A percentile compares a stretch with the other conserved stretches of the same genome.
phyloP scores from a whole-genome alignment of 2,797 vertebrate species.

The Chaetophractus vellerosus region DNA sequence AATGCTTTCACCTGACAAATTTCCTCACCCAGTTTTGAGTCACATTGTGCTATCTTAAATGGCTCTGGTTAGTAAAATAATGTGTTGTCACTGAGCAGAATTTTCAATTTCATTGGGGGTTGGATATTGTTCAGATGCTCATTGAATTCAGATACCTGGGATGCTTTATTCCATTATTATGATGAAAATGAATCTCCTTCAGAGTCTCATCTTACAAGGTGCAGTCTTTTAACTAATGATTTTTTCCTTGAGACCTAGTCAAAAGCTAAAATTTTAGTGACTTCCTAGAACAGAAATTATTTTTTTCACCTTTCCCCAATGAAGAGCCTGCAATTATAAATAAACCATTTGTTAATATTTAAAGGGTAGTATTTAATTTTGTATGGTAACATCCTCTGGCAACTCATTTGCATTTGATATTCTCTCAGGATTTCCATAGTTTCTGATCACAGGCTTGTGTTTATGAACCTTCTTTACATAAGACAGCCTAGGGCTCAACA shows the following conservation, averaged over 20 bases:
- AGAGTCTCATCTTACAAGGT: slow-evolving; percentile 4
- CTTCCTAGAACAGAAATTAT: slow-evolving; percentile 16
- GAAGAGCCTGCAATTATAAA: slow-evolving; percentile 43
- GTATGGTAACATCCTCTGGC: slow-evolving; percentile 3
- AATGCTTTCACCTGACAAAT: slow-evolving; percentile 44
- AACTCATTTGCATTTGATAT: slow-evolving; percentile 53
- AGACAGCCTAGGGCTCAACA: slow-evolving; percentile 2
- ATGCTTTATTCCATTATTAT: slow-evolving; percentile 21
- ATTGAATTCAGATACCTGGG: not conserved
- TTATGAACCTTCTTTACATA: slow-evolving; percentile 54
- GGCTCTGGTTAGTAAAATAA: not conserved
- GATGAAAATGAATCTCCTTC: slow-evolving; percentile 34
- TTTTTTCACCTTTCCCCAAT: not conserved
- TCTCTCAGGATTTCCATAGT: slow-evolving; percentile 25
- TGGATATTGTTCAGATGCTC: slow-evolving; percentile 28
- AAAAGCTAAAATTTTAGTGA: slow-evolving; percentile 54
- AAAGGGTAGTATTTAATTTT: slow-evolving; percentile 22
- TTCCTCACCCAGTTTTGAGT: slow-evolving; percentile 32
- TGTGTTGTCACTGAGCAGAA: not conserved
- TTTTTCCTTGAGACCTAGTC: not conserved
- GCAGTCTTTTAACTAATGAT: not conserved
- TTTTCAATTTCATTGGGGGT: slow-evolving; percentile 30
- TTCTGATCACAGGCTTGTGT: not conserved
- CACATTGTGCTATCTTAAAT: slow-evolving; percentile 51
- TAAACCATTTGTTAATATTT: slow-evolving; percentile 56